These are phyloP conservation scores for Luperina testacea DNA, from an alignment of 2,888 invertebrate genomes.

Conservation along the genomic window DNA sequence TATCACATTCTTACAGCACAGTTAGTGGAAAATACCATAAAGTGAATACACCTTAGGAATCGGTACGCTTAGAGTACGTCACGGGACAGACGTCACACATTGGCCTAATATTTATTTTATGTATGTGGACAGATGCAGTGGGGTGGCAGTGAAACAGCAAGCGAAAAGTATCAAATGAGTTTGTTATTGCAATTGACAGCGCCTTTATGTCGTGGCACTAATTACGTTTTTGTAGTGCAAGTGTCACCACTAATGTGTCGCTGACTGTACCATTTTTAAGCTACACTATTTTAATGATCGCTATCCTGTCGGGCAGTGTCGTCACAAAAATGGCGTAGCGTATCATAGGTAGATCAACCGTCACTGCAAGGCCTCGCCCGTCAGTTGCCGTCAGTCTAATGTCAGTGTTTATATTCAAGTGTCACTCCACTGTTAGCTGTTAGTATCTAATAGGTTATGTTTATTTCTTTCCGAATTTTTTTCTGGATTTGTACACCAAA, in stretches of 20 bases:
- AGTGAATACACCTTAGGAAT: conserved; percentile 15
- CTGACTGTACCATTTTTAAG: neutral
- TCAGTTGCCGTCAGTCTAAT: neutral
- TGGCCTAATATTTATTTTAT: neutral
- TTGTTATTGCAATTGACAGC: too few species aligned
- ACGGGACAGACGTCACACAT: neutral
- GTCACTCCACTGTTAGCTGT: neutral
- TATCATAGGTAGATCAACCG: neutral
- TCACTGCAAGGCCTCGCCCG: neutral
- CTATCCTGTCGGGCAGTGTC: neutral
- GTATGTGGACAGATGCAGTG: too few species aligned
- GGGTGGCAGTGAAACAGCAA: too few species aligned
- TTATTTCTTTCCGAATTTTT: neutral
- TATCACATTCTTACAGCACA: neutral
- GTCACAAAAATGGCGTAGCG: neutral
- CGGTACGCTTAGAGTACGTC: neutral
- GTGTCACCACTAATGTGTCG: too few species aligned
- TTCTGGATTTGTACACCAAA: neutral
- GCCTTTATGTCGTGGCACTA: neutral
- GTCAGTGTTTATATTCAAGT: neutral
- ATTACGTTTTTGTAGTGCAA: neutral
- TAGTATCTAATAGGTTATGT: neutral
- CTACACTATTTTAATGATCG: neutral
- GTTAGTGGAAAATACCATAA: neutral
- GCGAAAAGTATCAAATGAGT: too few species aligned